Conservation (phyloP, 1,140 invertebrate species). For the Drosophila suzukii region DNA sequence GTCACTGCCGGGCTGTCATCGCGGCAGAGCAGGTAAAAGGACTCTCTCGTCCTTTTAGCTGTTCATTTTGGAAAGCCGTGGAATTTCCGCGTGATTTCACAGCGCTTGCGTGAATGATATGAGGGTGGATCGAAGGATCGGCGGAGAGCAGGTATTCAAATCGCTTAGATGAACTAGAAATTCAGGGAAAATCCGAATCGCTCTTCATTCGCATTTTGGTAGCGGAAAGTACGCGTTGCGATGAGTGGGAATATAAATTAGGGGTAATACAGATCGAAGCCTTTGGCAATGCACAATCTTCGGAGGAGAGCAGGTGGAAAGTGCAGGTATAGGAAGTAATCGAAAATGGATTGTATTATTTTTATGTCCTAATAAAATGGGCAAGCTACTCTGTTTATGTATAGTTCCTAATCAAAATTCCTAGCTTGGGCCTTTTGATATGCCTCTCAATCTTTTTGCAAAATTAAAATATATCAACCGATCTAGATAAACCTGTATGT, state of each 20-base stretch:
- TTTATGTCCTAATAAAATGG: background rate
- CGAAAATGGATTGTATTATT: constrained; percentile 3
- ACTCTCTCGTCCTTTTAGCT: constrained; percentile 47
- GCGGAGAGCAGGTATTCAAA: constrained; percentile 67
- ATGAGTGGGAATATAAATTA: constrained; percentile 24
- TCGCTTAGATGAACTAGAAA: constrained; percentile 59
- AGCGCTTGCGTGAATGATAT: constrained; percentile 73
- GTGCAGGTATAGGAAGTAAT: constrained; percentile 12
- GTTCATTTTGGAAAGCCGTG: constrained; percentile 68
- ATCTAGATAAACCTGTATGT: constrained; percentile 9
- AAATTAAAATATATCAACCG: background rate
- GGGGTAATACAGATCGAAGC: constrained; percentile 27
- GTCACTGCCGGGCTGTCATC: constrained; percentile 68
- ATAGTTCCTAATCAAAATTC: background rate
- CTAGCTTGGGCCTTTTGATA: background rate
- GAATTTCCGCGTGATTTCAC: constrained; percentile 76
- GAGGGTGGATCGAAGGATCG: constrained; percentile 20
- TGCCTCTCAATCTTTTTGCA: background rate
- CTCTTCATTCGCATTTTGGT: constrained; percentile 72
- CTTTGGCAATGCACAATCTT: constrained; percentile 3
- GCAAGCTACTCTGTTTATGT: background rate
- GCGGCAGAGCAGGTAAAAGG: constrained; percentile 60
- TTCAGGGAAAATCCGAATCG: constrained; percentile 67
- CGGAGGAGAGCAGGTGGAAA: constrained; percentile 52
- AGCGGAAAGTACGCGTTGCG: constrained; percentile 61